Percentiles rank a stretch among this genome's conserved stretches.
phyloP scores from a whole-genome alignment of 1,140 invertebrate species.

The Agrilus planipennis region DNA sequence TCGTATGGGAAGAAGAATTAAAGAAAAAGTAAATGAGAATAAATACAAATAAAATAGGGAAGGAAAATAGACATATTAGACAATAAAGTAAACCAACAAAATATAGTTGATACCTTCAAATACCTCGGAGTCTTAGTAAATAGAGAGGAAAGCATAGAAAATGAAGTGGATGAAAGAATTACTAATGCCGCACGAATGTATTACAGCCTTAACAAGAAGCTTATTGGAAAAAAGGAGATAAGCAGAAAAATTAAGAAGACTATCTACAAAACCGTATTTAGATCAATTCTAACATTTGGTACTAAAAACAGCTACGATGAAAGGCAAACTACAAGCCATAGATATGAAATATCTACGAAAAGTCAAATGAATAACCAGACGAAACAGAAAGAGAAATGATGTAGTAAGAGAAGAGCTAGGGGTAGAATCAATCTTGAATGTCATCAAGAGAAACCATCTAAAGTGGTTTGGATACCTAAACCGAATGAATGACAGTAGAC shows the following conservation, averaged over 20 bases:
- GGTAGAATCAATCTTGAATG: slow-evolving; percentile 2
- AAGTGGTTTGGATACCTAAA: slow-evolving; percentile 9
- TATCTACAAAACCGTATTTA: slow-evolving; percentile 5
- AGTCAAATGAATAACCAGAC: background rate
- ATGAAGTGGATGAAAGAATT: slow-evolving; percentile 3
- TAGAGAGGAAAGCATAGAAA: background rate
- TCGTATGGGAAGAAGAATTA: slow-evolving; percentile 6
- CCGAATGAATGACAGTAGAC: slow-evolving; percentile 6
- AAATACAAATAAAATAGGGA: slow-evolving; percentile 3
- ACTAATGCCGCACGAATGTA: background rate
- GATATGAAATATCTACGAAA: slow-evolving; percentile 2
- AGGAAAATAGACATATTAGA: slow-evolving; percentile 8
- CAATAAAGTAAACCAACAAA: slow-evolving; percentile 1
- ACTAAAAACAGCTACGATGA: slow-evolving; percentile 1
- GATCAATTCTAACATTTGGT: slow-evolving; percentile 6
- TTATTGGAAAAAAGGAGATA: slow-evolving; percentile 3
- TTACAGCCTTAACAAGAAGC: slow-evolving; percentile 1
- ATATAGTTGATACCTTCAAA: slow-evolving; percentile 8
- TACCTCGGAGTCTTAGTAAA: slow-evolving; percentile 7
- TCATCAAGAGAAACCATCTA: slow-evolving; percentile 4
- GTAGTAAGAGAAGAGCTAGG: background rate
- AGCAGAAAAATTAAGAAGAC: slow-evolving; percentile 1
- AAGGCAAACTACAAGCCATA: slow-evolving; percentile 1
- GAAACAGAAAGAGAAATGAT: slow-evolving; percentile 1
- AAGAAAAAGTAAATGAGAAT: slow-evolving; percentile 6